phyloP scores from a whole-genome alignment of 2,113 vertebrate genomes.

The Phainopepla nitens region DNA sequence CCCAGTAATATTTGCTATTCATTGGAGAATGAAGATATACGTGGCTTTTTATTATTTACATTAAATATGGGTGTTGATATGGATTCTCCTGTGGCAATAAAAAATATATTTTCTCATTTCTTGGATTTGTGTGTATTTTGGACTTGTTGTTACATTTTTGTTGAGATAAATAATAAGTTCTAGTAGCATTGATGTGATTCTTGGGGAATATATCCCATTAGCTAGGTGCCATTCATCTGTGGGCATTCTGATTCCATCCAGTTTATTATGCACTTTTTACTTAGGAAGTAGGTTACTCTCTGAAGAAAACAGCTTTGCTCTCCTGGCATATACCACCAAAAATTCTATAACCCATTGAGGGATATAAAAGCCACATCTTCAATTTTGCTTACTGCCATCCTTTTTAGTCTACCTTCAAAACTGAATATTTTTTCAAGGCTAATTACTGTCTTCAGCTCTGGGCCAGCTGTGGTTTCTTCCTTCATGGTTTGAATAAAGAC shows the following conservation, averaged over 20 bases:
- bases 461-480: background rate
- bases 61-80: background rate
- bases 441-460: background rate
- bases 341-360: background rate
- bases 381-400: background rate
- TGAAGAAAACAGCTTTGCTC: background rate
- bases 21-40: background rate
- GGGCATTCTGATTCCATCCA: background rate
- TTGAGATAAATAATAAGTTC: background rate
- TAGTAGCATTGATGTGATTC: background rate
- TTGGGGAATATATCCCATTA: background rate
- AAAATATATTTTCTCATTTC: background rate
- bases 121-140: slow-evolving; percentile 13
- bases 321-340: background rate
- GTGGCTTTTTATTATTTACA: slow-evolving; percentile 2
- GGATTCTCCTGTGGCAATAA: background rate
- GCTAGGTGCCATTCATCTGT: background rate
- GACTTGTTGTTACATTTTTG: background rate
- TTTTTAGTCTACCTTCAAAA: background rate
- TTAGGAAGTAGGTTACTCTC: background rate
- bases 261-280: background rate
- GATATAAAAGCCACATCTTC: background rate
- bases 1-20: background rate
- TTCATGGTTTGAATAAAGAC: background rate
- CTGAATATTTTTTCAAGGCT: background rate